phyloP scores from a whole-genome alignment of 2,797 vertebrate species.

The Hypotaenidia philippensis region DNA sequence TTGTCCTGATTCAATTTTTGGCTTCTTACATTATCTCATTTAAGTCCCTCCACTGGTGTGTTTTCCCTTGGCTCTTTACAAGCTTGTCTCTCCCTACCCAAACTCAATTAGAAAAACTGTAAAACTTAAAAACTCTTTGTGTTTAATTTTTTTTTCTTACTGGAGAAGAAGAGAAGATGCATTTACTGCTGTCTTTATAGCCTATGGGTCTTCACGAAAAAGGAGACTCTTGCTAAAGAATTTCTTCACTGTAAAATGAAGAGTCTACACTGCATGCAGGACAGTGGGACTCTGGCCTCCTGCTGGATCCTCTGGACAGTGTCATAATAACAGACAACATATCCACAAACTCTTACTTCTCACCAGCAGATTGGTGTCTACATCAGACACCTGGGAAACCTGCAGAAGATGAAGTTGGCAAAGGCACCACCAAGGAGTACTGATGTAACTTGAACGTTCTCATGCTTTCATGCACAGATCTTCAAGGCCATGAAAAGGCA shows the following conservation, averaged over 20 bases:
- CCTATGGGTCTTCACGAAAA: not conserved
- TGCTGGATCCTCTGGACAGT: not conserved
- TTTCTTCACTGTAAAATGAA: not conserved
- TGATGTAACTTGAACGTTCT: no score
- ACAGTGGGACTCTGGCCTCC: not conserved
- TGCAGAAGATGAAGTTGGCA: not conserved
- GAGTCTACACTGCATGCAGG: no score
- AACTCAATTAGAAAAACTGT: not conserved
- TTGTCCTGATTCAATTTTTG: not conserved
- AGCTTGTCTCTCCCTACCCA: not conserved
- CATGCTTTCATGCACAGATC: not conserved
- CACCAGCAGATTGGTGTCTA: not conserved
- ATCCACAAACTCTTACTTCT: not conserved
- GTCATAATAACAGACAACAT: not conserved
- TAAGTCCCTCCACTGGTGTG: not conserved
- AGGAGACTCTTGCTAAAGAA: not conserved
- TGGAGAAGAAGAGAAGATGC: no score
- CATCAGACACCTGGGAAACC: not conserved
- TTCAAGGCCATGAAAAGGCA: not conserved
- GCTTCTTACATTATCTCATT: not conserved
- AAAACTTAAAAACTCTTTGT: not conserved
- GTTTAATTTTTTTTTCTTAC: not conserved
- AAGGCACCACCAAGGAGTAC: not conserved
- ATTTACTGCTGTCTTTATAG: not conserved
- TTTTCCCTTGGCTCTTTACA: not conserved